Evolutionary conservation across 2,113 vertebrate species (phyloP), one percentile per base, ranked within the genome.

Genomic region (Montifringilla adamsi): DNA sequence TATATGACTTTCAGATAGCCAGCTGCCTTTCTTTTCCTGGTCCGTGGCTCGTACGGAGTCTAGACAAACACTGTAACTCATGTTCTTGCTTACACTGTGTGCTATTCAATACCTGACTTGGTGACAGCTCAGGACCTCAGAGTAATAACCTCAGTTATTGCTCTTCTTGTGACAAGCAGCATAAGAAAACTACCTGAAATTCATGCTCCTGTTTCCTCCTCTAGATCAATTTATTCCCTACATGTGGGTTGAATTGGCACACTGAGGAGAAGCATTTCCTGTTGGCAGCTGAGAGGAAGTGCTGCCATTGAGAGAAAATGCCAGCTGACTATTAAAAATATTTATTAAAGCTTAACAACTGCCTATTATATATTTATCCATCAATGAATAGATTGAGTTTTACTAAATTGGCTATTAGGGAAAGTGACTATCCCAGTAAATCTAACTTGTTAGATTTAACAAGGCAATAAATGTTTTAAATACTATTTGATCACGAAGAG

Each of bases 391-490:
- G 58, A 85, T 94, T 95, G 95, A 97, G 84, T 95, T 92, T 94
- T 79, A 89, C 35, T 68, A 90, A 91, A 79, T 94, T 83, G 79
- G 90, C 93, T 94, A 74, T 97, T 97, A 97, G 92, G 76, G 81
- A 64, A 94, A 96, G 90, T 90, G 96, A 89, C 88, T 91, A 62
- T 96, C 87, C 47, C 50, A 81, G 93, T 97, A 94, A 93, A 90
- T 97, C 68, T 92, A 80, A 90, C 85, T 96, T 56, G 53, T 96
- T 96, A 94, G 90, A 93, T 97, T 97, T 95, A 97, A 97, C 67
- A 90, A 95, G 95, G 76, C 89, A 88, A 84, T 95, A 94, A 95
- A 93, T 82, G 44, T 91, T 94, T 95, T 90, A 89, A 97, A 93
- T 95, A 84, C 90, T 84, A 15, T 74, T 96, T 91, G 86, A 86